These are phyloP conservation scores for Scaptomyza caliginosa DNA, from an alignment of 2,888 invertebrate species.

Conservation along the genomic window DNA sequence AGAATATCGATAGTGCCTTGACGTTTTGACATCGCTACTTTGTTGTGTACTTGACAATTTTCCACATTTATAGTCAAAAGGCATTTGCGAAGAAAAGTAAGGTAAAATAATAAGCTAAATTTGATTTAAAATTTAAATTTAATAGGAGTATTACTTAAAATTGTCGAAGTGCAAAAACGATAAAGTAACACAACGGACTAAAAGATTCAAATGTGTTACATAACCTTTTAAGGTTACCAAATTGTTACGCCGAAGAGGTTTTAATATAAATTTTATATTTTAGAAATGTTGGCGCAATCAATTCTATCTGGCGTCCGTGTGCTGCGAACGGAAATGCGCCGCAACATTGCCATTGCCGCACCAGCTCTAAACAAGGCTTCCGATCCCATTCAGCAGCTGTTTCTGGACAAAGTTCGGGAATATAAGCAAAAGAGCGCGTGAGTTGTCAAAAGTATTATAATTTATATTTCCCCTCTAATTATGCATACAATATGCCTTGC, in stretches of 20 bases:
- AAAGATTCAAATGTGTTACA: slow-evolving; percentile 64
- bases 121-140: background rate
- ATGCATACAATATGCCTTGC: slow-evolving; percentile 45
- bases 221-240: slow-evolving; percentile 80
- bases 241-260: background rate
- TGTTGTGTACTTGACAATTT: slow-evolving; percentile 46
- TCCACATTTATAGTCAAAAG: slow-evolving; percentile 26
- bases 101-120: slow-evolving; percentile 36
- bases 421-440: slow-evolving; percentile 94
- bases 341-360: slow-evolving; percentile 90
- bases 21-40: slow-evolving; percentile 9
- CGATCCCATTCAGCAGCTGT: slow-evolving; percentile 97
- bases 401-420: slow-evolving; percentile 95
- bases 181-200: background rate
- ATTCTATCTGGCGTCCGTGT: slow-evolving; percentile 85
- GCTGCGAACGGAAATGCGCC: slow-evolving; percentile 85
- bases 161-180: background rate
- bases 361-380: slow-evolving; percentile 88
- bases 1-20: background rate
- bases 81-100: slow-evolving; percentile 49
- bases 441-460: slow-evolving; percentile 80
- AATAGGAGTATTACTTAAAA: too few species aligned
- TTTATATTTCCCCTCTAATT: background rate
- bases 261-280: slow-evolving; percentile 1
- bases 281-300: slow-evolving; percentile 86